Evolutionary conservation across 2,113 vertebrate genomes (phyloP).

Genomic region (Boleophthalmus pectinirostris): DNA sequence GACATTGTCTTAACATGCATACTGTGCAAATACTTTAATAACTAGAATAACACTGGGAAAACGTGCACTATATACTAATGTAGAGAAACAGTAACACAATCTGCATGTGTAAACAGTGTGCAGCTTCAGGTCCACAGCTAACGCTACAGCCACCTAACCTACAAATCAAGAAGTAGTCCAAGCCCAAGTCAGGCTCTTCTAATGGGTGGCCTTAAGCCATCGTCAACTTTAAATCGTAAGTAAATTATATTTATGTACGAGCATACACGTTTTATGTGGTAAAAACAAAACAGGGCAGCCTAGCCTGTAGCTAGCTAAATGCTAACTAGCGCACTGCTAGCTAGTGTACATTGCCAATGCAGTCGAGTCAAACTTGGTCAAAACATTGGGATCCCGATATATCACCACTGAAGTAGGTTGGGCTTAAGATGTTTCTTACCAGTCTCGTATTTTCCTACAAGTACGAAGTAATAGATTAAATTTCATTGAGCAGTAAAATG

Average conservation of each 20-base stretch:
- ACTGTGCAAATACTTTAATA: neutral
- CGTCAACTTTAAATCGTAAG: neutral
- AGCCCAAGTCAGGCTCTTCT: too few relatives aligned
- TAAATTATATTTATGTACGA: neutral
- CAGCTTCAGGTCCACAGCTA: neutral
- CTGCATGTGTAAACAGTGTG: neutral
- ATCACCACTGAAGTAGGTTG: neutral
- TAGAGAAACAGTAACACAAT: neutral
- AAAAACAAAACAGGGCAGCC: neutral
- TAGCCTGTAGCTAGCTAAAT: slow-evolving; percentile 15
- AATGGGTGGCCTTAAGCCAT: too few relatives aligned
- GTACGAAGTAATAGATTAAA: neutral
- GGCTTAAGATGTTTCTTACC: neutral
- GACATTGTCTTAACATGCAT: neutral
- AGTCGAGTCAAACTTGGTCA: slow-evolving; percentile 16
- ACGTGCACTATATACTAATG: neutral
- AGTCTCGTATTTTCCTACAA: neutral
- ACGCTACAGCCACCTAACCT: too few relatives aligned
- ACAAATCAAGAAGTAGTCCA: too few relatives aligned
- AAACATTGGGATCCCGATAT: neutral
- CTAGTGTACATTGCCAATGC: neutral
- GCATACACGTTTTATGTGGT: neutral
- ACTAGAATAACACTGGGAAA: neutral
- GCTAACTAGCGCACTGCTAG: slow-evolving; percentile 26
- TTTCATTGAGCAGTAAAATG: neutral